Base-by-base conservation (phyloP, 1,140 invertebrate genomes). In the Drosophila ohnishii region DNA sequence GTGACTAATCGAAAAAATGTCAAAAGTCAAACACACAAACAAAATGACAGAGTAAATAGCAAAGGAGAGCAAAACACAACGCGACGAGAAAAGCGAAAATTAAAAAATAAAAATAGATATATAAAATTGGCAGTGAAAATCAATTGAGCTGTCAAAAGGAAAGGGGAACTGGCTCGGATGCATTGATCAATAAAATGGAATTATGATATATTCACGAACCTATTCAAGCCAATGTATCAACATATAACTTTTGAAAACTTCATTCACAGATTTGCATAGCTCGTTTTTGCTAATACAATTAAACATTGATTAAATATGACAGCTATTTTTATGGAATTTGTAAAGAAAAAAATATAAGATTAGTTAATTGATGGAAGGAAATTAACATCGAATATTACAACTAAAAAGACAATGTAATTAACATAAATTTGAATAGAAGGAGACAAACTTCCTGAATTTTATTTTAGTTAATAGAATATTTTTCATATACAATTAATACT, bases 11-110 rank as follows among this genome's bases (percentile, higher is more conserved):
- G 51, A 66, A 77, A 78, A 80, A 84, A 80, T 78, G 70, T 69
- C 44, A 51, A 88, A 89, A 88, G 77, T 80, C 78, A 88, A 88
- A 87, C 57, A 80, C 62, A 84, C 74, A 84, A 45, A 80, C 65
- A 78, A 69, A 76, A 83, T 84, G 69, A 72, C 62, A 83, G 63
- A 48, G 69, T 83, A 77, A 83, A 88, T 73, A 77, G 76, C 44
- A 53, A 45, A 71, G 44, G 50, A 60, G 25, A 22, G 42, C 25
- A 45, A 81, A 55, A 59, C 48, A 66, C 50, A 42, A 44, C 25
- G 57, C 57, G 44, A 67, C 58, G 60, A 51, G 35, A 67, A 62
- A 32, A 66, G 61, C n/a, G 47, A 62, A 53, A 76, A 73, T 47
- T 51, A 32, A 44, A 48, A 63, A 63, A 64, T 66, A 19, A 37